A percentile compares a stretch with the other conserved stretches of the same genome.
These are phyloP conservation scores for Drosophila nr. perissopoda DNA, from an alignment of 2,888 invertebrate genomes.

Conservation along the genomic window DNA sequence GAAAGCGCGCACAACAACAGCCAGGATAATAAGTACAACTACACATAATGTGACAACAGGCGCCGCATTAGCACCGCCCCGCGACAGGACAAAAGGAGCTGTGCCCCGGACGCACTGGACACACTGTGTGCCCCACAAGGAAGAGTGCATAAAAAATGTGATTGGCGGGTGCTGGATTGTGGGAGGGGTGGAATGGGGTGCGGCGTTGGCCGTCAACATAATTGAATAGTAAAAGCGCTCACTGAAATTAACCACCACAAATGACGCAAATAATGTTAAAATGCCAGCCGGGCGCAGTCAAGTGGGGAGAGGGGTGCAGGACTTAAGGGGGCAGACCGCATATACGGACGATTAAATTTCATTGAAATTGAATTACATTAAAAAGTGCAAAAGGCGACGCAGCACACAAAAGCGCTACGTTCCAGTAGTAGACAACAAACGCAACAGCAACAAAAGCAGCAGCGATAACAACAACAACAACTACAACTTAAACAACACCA, in stretches of 20 bases:
- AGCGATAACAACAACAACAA: conserved; percentile 4
- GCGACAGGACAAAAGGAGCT: conserved; percentile 43
- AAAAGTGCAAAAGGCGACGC: conserved; percentile 76
- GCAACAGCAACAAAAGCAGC: conserved; percentile 22
- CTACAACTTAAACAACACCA: conserved; percentile 8
- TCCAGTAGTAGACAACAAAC: conserved; percentile 31
- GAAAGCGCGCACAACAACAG: conserved; percentile 46
- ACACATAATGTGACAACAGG: conserved; percentile 60
- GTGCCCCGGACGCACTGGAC: conserved; percentile 4
- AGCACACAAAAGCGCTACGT: conserved; percentile 48
- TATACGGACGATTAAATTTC: conserved; percentile 79
- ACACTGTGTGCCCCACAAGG: conserved; percentile 34
- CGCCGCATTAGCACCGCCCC: conserved; percentile 51
- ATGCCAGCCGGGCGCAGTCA: conserved; percentile 26
- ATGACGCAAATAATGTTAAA: conserved; percentile 79
- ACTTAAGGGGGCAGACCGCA: conserved; percentile 22
- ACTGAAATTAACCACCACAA: conserved; percentile 81
- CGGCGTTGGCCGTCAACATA: conserved; percentile 60
- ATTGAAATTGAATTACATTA: conserved; percentile 81
- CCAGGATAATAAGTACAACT: conserved; percentile 45
- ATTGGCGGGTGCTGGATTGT: conserved; percentile 34
- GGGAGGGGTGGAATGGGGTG: not conserved
- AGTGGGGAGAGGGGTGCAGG: not conserved
- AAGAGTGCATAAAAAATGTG: conserved; percentile 75
- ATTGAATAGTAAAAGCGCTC: conserved; percentile 79